phyloP scores from a whole-genome alignment of 2,113 vertebrate species.

The Colaptes auratus region DNA sequence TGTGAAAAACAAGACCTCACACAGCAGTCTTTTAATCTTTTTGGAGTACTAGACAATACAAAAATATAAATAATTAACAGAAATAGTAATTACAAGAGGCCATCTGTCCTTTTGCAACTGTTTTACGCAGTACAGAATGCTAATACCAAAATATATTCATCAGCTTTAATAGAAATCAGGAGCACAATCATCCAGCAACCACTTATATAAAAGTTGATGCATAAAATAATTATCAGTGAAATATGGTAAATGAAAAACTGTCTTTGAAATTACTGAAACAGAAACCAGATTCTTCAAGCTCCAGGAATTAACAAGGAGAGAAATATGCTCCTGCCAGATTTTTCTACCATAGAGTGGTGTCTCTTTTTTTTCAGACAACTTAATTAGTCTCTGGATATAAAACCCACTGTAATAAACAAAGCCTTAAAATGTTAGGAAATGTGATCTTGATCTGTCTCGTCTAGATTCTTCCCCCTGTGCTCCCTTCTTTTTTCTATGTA shows the following conservation, averaged over 20 bases:
- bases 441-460: background rate
- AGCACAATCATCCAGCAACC: background rate
- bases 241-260: conserved; percentile 11
- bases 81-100: conserved; percentile 33
- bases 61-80: conserved; percentile 39
- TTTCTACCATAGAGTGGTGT: background rate
- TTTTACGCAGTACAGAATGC: background rate
- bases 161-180: conserved; percentile 46
- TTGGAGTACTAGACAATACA: background rate
- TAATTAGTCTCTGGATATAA: background rate
- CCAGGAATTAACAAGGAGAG: background rate
- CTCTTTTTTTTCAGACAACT: conserved; percentile 1
- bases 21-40: background rate
- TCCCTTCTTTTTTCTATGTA: background rate
- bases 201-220: conserved; percentile 22
- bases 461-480: background rate
- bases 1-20: background rate
- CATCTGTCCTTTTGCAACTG: conserved; percentile 55
- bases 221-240: conserved; percentile 35
- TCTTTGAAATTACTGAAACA: background rate
- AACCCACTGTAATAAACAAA: background rate
- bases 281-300: background rate
- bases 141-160: conserved; percentile 32
- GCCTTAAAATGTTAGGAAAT: background rate
- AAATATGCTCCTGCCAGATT: background rate